phyloP scores from a whole-genome alignment of 2,888 invertebrate genomes.

The Ptilodon capucinus region DNA sequence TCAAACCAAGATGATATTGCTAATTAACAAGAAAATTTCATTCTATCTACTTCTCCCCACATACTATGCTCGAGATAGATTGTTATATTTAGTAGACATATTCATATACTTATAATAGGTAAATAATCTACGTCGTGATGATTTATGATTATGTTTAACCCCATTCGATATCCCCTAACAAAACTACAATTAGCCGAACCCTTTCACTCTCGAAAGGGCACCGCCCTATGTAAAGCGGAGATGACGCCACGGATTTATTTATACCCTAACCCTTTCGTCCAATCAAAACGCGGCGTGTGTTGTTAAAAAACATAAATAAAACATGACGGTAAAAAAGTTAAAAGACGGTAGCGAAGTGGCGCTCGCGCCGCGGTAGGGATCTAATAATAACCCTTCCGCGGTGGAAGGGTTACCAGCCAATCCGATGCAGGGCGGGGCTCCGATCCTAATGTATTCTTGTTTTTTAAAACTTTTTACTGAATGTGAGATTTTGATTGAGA shows the following conservation, averaged over 20 bases:
- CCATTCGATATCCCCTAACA: slow-evolving; percentile 50
- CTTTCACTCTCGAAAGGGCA: slow-evolving; percentile 58
- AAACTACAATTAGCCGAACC: slow-evolving; percentile 59
- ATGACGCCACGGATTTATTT: slow-evolving; percentile 61
- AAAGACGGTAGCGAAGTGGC: slow-evolving; percentile 60
- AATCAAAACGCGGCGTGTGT: slow-evolving; percentile 54
- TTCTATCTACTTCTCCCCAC: no score
- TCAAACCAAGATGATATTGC: no score
- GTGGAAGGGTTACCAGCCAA: slow-evolving; percentile 74
- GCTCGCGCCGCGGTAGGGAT: slow-evolving; percentile 59
- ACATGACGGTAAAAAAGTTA: slow-evolving; percentile 64
- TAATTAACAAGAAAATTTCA: no score
- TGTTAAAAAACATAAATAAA: slow-evolving; percentile 64
- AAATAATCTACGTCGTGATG: slow-evolving; percentile 28
- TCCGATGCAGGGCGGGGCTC: slow-evolving; percentile 68
- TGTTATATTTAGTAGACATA: neutral
- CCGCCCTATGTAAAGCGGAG: slow-evolving; percentile 52
- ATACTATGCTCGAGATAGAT: no score
- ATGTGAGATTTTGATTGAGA: slow-evolving; percentile 19
- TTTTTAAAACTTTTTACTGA: slow-evolving; percentile 26
- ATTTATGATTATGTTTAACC: slow-evolving; percentile 49
- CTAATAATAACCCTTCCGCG: slow-evolving; percentile 79
- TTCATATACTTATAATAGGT: neutral
- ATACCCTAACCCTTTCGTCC: slow-evolving; percentile 74
- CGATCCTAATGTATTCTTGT: slow-evolving; percentile 21